Evolutionary conservation across 2,888 invertebrate species (phyloP).

Genomic region (Kryphioiulus occultus): DNA sequence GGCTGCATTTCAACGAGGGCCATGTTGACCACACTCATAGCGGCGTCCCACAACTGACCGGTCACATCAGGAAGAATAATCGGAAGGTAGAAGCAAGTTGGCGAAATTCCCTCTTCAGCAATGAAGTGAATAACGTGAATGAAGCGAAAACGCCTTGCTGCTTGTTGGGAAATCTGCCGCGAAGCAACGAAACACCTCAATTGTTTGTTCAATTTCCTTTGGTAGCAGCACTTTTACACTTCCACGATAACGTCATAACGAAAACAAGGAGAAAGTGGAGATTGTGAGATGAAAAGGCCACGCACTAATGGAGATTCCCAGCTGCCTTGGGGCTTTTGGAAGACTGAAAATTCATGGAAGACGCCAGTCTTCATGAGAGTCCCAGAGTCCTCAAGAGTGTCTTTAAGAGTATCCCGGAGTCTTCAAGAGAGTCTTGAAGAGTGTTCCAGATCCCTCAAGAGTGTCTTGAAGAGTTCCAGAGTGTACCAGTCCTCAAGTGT

Average conservation of each 20-base stretch:
- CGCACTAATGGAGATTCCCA: background rate
- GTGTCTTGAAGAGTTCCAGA: no score
- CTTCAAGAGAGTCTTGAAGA: no score
- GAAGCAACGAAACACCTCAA: slow-evolving; percentile 22
- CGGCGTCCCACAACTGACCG: background rate
- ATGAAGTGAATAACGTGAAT: background rate
- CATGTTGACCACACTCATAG: slow-evolving; percentile 45
- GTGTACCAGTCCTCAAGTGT: no score
- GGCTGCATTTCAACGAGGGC: slow-evolving; percentile 50
- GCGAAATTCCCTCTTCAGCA: background rate
- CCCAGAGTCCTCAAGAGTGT: no score
- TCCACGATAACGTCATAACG: slow-evolving; percentile 22
- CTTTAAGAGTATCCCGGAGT: no score
- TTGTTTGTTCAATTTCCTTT: slow-evolving; percentile 37
- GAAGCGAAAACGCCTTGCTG: background rate
- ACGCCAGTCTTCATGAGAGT: no score
- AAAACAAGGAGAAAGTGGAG: background rate
- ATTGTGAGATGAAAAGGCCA: background rate
- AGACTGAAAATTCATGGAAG: background rate
- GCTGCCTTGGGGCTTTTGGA: slow-evolving; percentile 27
- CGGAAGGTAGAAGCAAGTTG: background rate
- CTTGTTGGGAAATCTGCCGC: background rate
- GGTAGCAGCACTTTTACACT: slow-evolving; percentile 6
- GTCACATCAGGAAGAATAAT: background rate
- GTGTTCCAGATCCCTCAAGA: no score